These are phyloP conservation scores for Zootoca vivipara DNA, from an alignment of 2,113 vertebrate species.

Conservation along the genomic window DNA sequence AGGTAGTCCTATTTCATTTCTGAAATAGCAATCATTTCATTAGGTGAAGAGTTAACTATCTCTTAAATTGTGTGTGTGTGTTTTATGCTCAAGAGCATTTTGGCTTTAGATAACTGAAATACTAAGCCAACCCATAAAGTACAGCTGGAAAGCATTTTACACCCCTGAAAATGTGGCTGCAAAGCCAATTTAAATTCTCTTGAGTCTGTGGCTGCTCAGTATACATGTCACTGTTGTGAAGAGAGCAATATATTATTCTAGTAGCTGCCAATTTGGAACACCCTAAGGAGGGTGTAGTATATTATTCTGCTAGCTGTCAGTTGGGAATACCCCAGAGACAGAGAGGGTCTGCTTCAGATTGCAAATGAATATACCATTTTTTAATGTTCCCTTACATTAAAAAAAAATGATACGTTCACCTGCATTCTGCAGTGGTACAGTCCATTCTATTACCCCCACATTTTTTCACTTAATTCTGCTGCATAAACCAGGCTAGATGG, in stretches of 20 bases:
- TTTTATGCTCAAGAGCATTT: accelerated
- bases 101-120: background rate
- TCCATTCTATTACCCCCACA: background rate
- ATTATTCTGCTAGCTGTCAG: background rate
- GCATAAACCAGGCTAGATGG: background rate
- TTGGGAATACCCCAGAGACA: background rate
- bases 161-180: background rate
- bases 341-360: background rate
- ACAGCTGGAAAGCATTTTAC: background rate
- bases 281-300: background rate
- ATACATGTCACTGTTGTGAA: background rate
- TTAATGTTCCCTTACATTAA: background rate
- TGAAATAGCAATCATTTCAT: background rate
- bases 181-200: background rate
- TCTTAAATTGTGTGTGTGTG: background rate
- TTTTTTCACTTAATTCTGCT: background rate
- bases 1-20: slow-evolving; percentile 52
- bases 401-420: background rate
- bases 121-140: accelerated
- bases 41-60: slow-evolving; percentile 37
- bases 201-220: background rate
- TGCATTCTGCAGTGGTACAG: background rate
- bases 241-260: background rate
- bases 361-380: no score
- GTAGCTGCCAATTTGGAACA: background rate